Base-by-base conservation (phyloP, 2,113 vertebrate species). In the Phyllostomus discolor region DNA sequence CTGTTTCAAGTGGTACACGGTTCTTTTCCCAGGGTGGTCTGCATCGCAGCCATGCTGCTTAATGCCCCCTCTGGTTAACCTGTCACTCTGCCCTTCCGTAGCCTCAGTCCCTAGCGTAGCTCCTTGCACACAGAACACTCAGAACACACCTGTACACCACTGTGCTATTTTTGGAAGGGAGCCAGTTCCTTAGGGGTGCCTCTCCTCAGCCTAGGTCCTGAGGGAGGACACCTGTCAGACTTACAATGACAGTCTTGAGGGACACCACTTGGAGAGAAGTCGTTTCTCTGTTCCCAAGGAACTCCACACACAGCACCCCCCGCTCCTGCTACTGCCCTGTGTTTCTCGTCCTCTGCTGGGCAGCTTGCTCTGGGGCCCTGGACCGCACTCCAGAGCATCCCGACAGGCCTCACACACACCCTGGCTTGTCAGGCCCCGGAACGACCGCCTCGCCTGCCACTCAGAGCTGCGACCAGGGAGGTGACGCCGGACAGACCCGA, bases 381-480 rank as follows among this genome's bases (percentile, higher is more conserved):
- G 35, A 10, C 78, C 48, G 80, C 54, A 35, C 7, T 46, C 64
- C 6, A 1, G 20, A 0, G 62, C 70, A 3, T 28, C 67, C 90
- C 85, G 95, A 50, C 66, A 90, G 94, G 75, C 43, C 76, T 95
- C 84, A 78, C 0, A 0, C 59, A 82, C 67, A 90, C 92, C 75
- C 43, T 35, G 50, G 50, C 38, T 50, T 96, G 80, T 95, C 97
- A 96, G 84, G 50, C 59, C 48, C 82, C 16, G 0, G 92, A 88
- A 97, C 46, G 76, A 46, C 50, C 11, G 28, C 41, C 95, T 82
- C 3, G 12, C 10, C 52, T 67, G 16, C 8, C 46, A 67, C 57
- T 54, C 46, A 90, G 83, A 38, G n/a, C 46, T 0, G n/a, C 1
- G 2, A 67, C 69, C 73, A 9, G 50, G 41, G 81, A 92, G 20